Base-by-base conservation (phyloP, 2,888 invertebrate species). In the Hipparchia sbordonii region DNA sequence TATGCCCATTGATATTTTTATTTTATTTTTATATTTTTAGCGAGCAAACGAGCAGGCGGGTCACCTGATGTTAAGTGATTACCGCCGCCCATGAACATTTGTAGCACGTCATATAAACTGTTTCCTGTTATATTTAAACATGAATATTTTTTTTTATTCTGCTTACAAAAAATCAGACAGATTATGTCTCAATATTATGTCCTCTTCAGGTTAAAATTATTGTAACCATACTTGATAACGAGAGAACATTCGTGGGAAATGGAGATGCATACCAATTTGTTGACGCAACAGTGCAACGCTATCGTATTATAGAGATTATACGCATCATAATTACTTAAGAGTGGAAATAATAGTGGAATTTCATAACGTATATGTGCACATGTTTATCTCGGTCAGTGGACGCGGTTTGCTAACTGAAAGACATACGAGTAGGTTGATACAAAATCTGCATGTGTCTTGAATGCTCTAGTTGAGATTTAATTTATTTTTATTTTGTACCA, bases 321-420 rank as follows among this genome's bases (percentile, higher is more conserved):
- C 68, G 59, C 56, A 45, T 72, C 51, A 62, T 62, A 63, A 72
- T 57, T 67, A 65, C 67, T 61, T 68, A 51, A 63, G 57, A 51
- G 65, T 66, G 51, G 57, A 72, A 68, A 68, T 68, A 51, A 72
- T 63, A 68, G 51, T 33, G 45, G 54, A 70, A 65, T 72, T 72
- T 72, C 70, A 56, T 61, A 69, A 72, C 59, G 45, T 46, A 66
- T 72, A 39, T 74, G 72, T 72, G 72, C 72, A 66, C 65, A 72
- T 62, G 51, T 69, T 68, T 72, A 75, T 75, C 71, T 75, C 74
- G 74, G 74, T 71, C 74, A 75, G 72, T 60, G 74, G 72, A 63
- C 67, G 74, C 68, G 72, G 71, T 69, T 70, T 75, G 72, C 74
- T 63, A 75, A 75, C 71, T 57, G 62, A 56, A 66, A 65, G 68